Conservation (phyloP, 2,797 vertebrate genomes). For the Labeo calbasu region DNA sequence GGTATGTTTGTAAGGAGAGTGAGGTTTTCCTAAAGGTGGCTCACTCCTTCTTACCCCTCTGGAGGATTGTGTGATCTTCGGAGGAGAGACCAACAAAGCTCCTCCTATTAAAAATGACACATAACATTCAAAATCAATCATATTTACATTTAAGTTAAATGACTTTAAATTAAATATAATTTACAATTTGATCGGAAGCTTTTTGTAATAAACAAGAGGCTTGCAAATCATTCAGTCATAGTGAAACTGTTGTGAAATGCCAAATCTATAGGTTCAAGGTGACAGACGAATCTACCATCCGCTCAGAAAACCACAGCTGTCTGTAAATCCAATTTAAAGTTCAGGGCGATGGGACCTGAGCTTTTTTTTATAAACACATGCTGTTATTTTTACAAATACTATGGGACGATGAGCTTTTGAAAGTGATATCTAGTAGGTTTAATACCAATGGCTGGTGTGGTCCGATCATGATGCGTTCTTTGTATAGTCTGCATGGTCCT, state of each 20-base stretch:
- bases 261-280: slow-evolving; percentile 18
- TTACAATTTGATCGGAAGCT: background rate
- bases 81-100: slow-evolving; percentile 79
- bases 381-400: too few species aligned
- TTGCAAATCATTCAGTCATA: slow-evolving; percentile 31
- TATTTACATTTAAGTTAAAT: too few species aligned
- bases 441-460: slow-evolving; percentile 82
- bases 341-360: background rate
- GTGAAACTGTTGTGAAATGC: slow-evolving; percentile 38
- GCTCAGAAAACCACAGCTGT: slow-evolving; percentile 1
- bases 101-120: slow-evolving; percentile 69
- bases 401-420: background rate
- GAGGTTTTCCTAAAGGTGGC: slow-evolving; percentile 61
- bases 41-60: slow-evolving; percentile 64
- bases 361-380: background rate
- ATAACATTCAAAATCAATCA: background rate
- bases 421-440: background rate
- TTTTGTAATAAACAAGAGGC: background rate
- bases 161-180: background rate
- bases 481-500: slow-evolving; percentile 69
- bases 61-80: slow-evolving; percentile 68
- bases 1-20: slow-evolving; percentile 62
- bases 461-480: slow-evolving; percentile 80
- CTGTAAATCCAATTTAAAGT: background rate
- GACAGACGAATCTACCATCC: background rate